Conservation (phyloP, 2,888 invertebrate genomes). For the Deilephila elpenor region DNA sequence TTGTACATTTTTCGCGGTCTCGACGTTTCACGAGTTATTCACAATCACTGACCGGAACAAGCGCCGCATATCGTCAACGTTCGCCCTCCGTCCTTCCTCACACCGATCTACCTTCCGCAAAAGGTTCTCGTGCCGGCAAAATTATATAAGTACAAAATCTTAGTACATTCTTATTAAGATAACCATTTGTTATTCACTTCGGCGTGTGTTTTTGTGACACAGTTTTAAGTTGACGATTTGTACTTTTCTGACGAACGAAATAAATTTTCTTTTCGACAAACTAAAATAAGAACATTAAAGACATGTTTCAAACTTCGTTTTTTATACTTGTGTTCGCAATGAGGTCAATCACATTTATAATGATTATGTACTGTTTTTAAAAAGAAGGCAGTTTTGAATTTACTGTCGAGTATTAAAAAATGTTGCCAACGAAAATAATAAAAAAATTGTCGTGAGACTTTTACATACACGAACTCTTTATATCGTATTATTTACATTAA, state of each 20-base stretch:
- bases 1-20: not conserved
- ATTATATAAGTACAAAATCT: not conserved
- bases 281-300: not conserved
- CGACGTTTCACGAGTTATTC: conserved; percentile 4
- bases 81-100: conserved; percentile 22
- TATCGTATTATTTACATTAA: conserved; percentile 3
- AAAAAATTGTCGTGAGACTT: not conserved
- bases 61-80: conserved; percentile 19
- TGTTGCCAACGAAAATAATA: not conserved
- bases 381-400: not conserved
- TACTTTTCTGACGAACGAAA: not conserved
- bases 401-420: not conserved
- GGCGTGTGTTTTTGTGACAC: not conserved
- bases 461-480: not conserved
- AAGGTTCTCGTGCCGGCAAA: not conserved
- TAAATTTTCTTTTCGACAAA: not conserved
- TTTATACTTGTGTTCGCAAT: not conserved
- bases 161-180: not conserved
- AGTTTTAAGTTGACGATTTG: not conserved
- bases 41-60: not conserved
- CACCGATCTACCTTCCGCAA: not conserved
- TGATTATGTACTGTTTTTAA: conserved; percentile 1
- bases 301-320: not conserved
- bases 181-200: conserved; percentile 3
- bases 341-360: not conserved